Conservation (phyloP, 2,797 vertebrate genomes). For the Sternarchorhynchus goeldii region DNA sequence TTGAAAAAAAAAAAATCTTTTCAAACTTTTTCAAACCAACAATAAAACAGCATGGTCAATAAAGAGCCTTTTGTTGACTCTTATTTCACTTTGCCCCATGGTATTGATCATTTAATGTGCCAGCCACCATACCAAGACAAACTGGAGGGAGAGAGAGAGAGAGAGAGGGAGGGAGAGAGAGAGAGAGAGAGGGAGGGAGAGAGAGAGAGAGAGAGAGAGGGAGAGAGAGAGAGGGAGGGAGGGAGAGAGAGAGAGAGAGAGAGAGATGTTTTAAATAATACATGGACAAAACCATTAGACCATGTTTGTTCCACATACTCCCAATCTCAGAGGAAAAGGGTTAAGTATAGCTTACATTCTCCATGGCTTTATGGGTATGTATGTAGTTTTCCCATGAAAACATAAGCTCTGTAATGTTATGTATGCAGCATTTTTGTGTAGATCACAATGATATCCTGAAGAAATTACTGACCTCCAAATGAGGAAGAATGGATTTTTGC, state of each 20-base stretch:
- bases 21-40: background rate
- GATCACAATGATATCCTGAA: no score
- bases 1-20: background rate
- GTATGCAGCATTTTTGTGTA: no score
- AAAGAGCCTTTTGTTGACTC: background rate
- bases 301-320: background rate
- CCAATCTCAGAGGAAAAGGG: no score
- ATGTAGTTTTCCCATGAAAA: no score
- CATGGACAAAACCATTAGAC: background rate
- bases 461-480: no score
- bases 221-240: no score
- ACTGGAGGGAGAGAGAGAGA: constrained; percentile 58
- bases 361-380: no score
- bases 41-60: constrained; percentile 41
- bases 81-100: constrained; percentile 18
- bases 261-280: constrained; percentile 20
- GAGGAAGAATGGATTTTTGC: no score
- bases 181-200: constrained; percentile 35
- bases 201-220: constrained; percentile 62
- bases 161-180: background rate
- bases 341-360: no score
- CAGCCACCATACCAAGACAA: background rate
- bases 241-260: no score
- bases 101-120: constrained; percentile 11
- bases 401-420: no score